Evolutionary conservation across 2,113 vertebrate species (phyloP).

Genomic region (Saccopteryx leptura): DNA sequence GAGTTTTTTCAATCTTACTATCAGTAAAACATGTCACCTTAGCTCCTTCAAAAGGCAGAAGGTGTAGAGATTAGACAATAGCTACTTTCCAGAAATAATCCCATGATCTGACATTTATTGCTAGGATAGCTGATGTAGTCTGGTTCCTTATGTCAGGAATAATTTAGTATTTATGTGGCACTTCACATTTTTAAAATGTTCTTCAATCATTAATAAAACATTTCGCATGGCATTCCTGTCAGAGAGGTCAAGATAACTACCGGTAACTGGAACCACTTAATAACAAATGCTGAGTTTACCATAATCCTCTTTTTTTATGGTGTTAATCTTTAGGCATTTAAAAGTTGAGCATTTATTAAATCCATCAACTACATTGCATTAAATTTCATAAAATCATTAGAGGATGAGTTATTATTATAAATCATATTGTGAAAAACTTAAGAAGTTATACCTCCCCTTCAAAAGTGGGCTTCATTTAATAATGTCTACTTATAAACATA

Average conservation of each 20-base stretch:
- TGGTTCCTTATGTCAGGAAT: constrained; percentile 71
- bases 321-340: constrained; percentile 64
- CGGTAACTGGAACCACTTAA: constrained; percentile 64
- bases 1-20: background rate
- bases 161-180: constrained; percentile 79
- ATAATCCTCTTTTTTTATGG: constrained; percentile 21
- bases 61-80: background rate
- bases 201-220: constrained; percentile 80
- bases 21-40: background rate
- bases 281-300: constrained; percentile 55
- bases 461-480: background rate
- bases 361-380: background rate
- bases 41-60: background rate
- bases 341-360: constrained; percentile 62
- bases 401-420: background rate
- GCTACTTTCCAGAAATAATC: constrained; percentile 59
- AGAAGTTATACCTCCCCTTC: background rate
- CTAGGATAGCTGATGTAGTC: constrained; percentile 36
- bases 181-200: constrained; percentile 74
- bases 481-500: constrained; percentile 11
- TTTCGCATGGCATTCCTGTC: constrained; percentile 55
- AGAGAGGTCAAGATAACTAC: constrained; percentile 68
- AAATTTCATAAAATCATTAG: constrained; percentile 29
- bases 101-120: constrained; percentile 66
- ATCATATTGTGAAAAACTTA: background rate